Base-by-base conservation (phyloP, 2,888 invertebrate species). In the Conomelus anceps region DNA sequence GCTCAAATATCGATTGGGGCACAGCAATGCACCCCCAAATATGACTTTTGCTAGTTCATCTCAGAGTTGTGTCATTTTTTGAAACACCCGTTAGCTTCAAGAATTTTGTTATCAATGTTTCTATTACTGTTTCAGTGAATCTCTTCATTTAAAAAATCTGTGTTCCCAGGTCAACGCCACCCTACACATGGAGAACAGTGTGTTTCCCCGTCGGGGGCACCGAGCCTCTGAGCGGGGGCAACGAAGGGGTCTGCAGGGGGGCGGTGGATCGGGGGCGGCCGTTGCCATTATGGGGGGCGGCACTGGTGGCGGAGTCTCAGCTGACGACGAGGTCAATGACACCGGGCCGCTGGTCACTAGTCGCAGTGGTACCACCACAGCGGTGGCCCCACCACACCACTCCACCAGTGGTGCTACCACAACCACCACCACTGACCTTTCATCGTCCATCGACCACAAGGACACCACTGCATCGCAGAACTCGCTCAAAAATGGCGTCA, bases 141-240 rank as follows among this genome's bases (percentile, higher is more conserved):
- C n/a, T n/a, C n/a, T n/a, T n/a, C n/a, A n/a, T n/a, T n/a, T n/a
- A n/a, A n/a, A n/a, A n/a, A n/a, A n/a, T n/a, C n/a, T 34, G 13
- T 34, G 1, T 9, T 9, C 11, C 34, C 34, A 63, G 63, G 95
- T 97, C 22, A 98, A 98, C 93, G 97, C 97, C 0, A 96, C 97
- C 17, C 93, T 98, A 89, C 97, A 98, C 92, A 94, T 97, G 91
- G 98, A 98, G 93, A 98, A 98, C 93, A 98, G 98, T 92, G 96
- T 98, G 90, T 97, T 98, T 92, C 95, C 95, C 0, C 93, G 95
- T 63, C 94, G 92, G 22, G 91, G 92, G 63, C 91, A 94, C 90
- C 94, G 94, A 89, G 93, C 93, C 34, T 92, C 92, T 0, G 93
- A 93, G 6, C 23, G n/a, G 26, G 41, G 20, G 6, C 13, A 11